Percentiles rank a stretch among this genome's conserved stretches.
These are phyloP conservation scores for Erynnis tages DNA, from an alignment of 2,888 invertebrate genomes.

Conservation along the genomic window DNA sequence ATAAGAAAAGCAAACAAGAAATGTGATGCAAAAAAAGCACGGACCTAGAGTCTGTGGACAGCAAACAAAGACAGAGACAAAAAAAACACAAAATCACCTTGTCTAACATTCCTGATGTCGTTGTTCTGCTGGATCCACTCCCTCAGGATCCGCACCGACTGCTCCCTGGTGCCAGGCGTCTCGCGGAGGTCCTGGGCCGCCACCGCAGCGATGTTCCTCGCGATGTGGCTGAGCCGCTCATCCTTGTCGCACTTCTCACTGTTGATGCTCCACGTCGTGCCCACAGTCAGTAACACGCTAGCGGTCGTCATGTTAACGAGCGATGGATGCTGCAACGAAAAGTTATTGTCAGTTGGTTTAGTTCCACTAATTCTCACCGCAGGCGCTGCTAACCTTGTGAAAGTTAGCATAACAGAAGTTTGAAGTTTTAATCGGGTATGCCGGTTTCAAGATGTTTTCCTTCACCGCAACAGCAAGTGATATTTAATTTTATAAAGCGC, in stretches of 20 bases:
- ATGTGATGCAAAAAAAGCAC: too few species aligned
- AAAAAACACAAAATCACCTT: slow-evolving; percentile 52
- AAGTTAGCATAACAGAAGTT: too few species aligned
- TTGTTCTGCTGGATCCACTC: slow-evolving; percentile 87
- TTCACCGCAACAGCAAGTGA: too few species aligned
- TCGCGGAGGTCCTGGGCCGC: slow-evolving; percentile 87
- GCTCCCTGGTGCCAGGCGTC: slow-evolving; percentile 82
- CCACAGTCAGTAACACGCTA: slow-evolving; percentile 62
- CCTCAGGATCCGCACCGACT: slow-evolving; percentile 83
- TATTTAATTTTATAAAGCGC: too few species aligned
- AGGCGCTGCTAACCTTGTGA: too few species aligned
- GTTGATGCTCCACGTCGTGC: slow-evolving; percentile 59
- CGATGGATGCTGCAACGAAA: neutral
- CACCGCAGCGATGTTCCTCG: slow-evolving; percentile 62
- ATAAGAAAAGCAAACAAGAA: too few species aligned
- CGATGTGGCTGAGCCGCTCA: slow-evolving; percentile 40
- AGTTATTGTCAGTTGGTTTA: neutral
- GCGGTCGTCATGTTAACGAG: slow-evolving; percentile 64
- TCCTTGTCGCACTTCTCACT: slow-evolving; percentile 61
- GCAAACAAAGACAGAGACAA: slow-evolving; percentile 34
- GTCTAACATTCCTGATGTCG: slow-evolving; percentile 85
- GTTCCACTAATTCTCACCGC: too few species aligned
- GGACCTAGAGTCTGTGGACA: too few species aligned
- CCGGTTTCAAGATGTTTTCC: too few species aligned
- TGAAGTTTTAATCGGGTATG: too few species aligned